Evolutionary conservation across 2,797 vertebrate genomes (phyloP).

Genomic region (Pseudochirops corinnae): DNA sequence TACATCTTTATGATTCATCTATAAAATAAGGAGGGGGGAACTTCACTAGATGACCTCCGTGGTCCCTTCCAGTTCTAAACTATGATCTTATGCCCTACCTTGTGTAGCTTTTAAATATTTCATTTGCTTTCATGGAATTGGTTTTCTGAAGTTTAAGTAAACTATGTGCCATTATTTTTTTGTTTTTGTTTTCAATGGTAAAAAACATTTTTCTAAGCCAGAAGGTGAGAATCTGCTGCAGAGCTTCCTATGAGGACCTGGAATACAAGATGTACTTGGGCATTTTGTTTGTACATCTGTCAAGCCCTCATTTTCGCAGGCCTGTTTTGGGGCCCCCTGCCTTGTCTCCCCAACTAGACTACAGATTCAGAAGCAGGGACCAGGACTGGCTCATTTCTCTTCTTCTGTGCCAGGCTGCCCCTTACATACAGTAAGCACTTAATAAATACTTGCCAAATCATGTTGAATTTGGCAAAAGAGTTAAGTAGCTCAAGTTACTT

Average conservation of each 20-base stretch:
- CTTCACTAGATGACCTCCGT: background rate
- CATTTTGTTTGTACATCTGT: background rate
- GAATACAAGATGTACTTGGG: background rate
- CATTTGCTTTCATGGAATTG: background rate
- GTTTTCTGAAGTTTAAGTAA: background rate
- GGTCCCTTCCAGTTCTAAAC: background rate
- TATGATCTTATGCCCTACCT: background rate
- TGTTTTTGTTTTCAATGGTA: background rate
- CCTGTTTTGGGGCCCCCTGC: background rate
- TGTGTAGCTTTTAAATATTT: background rate
- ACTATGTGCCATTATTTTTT: background rate
- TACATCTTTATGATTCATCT: background rate
- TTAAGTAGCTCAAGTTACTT: conserved; percentile 48
- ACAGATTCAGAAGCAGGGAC: background rate
- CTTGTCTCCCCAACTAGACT: background rate
- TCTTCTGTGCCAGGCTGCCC: background rate
- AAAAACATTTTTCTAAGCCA: background rate
- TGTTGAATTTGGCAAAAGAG: background rate
- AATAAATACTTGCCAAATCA: background rate
- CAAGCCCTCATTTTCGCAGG: background rate
- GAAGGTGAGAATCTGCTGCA: background rate
- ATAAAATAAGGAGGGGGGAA: background rate
- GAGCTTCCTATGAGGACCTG: background rate
- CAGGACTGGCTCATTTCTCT: background rate
- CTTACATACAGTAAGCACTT: background rate